Percentiles rank a stretch among this genome's conserved stretches.
Evolutionary conservation across 2,797 vertebrate species (phyloP).

Genomic region (Salmo trutta): DNA sequence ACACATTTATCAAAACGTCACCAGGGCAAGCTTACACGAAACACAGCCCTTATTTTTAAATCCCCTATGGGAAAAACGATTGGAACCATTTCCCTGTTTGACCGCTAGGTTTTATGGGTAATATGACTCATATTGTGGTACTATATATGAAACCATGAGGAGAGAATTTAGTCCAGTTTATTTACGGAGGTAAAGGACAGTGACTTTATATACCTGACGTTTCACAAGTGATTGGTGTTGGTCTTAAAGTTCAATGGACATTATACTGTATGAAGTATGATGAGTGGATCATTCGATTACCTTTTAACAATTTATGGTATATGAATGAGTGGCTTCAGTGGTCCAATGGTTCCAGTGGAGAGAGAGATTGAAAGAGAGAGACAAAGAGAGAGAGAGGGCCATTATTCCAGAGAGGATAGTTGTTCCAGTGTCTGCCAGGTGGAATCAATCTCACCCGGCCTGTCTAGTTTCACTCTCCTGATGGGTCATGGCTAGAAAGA

Average conservation of each 20-base stretch:
- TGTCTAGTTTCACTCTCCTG: constrained; percentile 27
- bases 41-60: no score
- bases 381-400: not conserved
- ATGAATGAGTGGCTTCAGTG: not conserved
- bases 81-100: no score
- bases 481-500: no score
- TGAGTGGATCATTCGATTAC: constrained; percentile 58
- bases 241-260: constrained; percentile 41
- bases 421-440: constrained; percentile 48
- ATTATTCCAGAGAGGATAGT: constrained; percentile 10
- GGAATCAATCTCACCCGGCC: constrained; percentile 59
- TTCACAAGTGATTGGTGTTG: not conserved
- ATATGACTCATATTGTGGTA: no score
- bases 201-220: constrained; percentile 35
- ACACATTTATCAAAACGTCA: no score
- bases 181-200: not conserved
- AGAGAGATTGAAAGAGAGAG: no score
- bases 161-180: constrained; percentile 7
- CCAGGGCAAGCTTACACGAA: no score
- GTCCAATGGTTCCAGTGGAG: not conserved
- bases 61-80: no score
- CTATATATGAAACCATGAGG: not conserved
- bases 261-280: constrained; percentile 13
- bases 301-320: constrained; percentile 50
- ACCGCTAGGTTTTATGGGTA: no score